These are phyloP conservation scores for Channa argus DNA, from an alignment of 2,113 vertebrate species.

Conservation along the genomic window DNA sequence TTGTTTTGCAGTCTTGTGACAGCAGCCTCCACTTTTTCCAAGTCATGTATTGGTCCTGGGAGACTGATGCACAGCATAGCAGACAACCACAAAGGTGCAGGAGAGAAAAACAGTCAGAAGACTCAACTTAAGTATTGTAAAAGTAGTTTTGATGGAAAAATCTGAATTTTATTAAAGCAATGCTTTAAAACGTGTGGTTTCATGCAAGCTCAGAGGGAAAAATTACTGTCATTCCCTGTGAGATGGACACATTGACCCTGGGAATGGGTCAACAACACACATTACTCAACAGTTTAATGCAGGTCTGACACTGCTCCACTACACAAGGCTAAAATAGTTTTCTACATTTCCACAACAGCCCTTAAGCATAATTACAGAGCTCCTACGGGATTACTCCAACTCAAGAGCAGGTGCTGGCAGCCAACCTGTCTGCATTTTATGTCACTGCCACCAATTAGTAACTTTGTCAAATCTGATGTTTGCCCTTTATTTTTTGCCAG, in stretches of 20 bases:
- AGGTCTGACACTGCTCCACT: neutral
- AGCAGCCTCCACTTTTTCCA: conserved; percentile 56
- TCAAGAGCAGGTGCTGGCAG: conserved; percentile 1
- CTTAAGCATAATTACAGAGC: conserved; percentile 1
- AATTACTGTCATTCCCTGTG: conserved; percentile 13
- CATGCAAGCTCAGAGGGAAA: neutral
- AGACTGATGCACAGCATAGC: conserved; percentile 24
- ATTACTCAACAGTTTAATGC: neutral
- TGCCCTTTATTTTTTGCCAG: neutral
- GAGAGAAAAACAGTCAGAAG: neutral
- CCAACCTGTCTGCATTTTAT: too few species aligned
- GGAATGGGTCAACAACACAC: neutral
- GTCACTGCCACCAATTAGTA: neutral
- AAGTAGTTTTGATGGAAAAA: neutral
- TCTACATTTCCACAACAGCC: conserved; percentile 20
- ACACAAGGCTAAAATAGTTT: neutral
- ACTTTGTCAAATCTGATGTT: neutral
- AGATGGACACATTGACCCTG: conserved; percentile 23
- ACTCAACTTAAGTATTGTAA: neutral
- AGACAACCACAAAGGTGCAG: conserved; percentile 17
- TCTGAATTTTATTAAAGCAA: neutral
- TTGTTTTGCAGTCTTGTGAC: conserved; percentile 78
- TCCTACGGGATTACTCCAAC: conserved; percentile 8
- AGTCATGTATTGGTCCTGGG: conserved; percentile 66
- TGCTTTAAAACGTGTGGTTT: neutral